Percentiles rank a stretch among this genome's conserved stretches.
Evolutionary conservation across 2,797 vertebrate genomes (phyloP).

Genomic region (Holocentrus rufus): DNA sequence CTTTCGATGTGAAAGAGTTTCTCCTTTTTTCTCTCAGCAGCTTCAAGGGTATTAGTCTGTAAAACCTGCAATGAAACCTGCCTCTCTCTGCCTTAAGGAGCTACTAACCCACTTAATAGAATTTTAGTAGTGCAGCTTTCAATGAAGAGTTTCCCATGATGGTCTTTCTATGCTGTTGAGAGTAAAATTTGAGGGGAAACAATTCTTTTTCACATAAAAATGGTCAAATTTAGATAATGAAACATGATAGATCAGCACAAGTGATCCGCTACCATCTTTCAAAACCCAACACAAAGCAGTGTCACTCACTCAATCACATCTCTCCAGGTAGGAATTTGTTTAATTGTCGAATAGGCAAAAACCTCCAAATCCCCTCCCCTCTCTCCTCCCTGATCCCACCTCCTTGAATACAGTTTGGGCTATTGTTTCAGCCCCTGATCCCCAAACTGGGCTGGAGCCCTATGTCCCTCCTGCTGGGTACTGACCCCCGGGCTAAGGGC

Average conservation of each 20-base stretch:
- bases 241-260: too few relatives aligned
- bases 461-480: conserved; percentile 60
- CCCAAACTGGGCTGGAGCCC: conserved; percentile 24
- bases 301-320: conserved; percentile 23
- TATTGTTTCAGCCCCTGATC: conserved; percentile 63
- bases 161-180: too few relatives aligned
- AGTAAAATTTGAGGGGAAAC: too few relatives aligned
- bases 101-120: too few relatives aligned
- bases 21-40: neutral
- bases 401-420: conserved; percentile 52
- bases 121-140: too few relatives aligned
- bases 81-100: too few relatives aligned
- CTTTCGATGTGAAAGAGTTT: neutral
- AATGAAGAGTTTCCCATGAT: too few relatives aligned
- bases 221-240: too few relatives aligned
- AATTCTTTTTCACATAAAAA: too few relatives aligned
- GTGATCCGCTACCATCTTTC: too few relatives aligned
- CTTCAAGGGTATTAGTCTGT: neutral
- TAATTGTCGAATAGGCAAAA: conserved; percentile 77
- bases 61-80: neutral
- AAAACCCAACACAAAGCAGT: neutral
- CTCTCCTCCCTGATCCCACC: conserved; percentile 36
- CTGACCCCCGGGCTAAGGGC: conserved; percentile 49
- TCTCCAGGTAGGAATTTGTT: conserved; percentile 70
- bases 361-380: conserved; percentile 43